phyloP scores from a whole-genome alignment of 1,140 invertebrate genomes.

The Macrotrachela quadricornifera region DNA sequence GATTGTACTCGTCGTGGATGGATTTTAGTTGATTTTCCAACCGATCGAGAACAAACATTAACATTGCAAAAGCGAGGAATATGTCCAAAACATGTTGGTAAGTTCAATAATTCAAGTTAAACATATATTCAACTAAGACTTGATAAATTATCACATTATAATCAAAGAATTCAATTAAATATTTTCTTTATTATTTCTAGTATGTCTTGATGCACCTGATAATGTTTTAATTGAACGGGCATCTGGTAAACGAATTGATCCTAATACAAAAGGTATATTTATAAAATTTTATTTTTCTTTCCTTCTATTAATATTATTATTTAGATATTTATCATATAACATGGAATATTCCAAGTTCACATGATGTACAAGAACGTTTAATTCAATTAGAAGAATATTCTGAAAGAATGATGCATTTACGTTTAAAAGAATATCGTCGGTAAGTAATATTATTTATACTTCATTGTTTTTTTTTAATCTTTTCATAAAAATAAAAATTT shows the following conservation, averaged over 20 bases:
- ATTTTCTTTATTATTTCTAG: slow-evolving; percentile 12
- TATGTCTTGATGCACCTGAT: slow-evolving; percentile 24
- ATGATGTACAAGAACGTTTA: slow-evolving; percentile 18
- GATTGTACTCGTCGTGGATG: slow-evolving; percentile 29
- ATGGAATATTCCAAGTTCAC: slow-evolving; percentile 24
- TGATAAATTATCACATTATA: no score
- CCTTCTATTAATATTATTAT: not conserved
- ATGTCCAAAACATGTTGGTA: slow-evolving; percentile 27
- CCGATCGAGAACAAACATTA: slow-evolving; percentile 23
- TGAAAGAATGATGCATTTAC: slow-evolving; percentile 21
- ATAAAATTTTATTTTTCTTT: not conserved
- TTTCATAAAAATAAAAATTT: not conserved
- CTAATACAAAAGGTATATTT: slow-evolving; percentile 21
- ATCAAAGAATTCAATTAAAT: no score
- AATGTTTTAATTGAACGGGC: slow-evolving; percentile 29
- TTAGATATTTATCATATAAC: slow-evolving; percentile 29
- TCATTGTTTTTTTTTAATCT: no score
- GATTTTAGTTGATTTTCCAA: slow-evolving; percentile 27
- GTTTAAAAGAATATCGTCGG: slow-evolving; percentile 9
- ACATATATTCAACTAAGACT: no score
- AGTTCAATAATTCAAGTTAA: slow-evolving; percentile 2
- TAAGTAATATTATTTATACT: no score
- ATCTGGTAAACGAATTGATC: slow-evolving; percentile 25
- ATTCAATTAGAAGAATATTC: slow-evolving; percentile 17
- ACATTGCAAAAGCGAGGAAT: slow-evolving; percentile 21